Base-by-base conservation (phyloP, 2,113 vertebrate species). In the Pituophis catenifer region DNA sequence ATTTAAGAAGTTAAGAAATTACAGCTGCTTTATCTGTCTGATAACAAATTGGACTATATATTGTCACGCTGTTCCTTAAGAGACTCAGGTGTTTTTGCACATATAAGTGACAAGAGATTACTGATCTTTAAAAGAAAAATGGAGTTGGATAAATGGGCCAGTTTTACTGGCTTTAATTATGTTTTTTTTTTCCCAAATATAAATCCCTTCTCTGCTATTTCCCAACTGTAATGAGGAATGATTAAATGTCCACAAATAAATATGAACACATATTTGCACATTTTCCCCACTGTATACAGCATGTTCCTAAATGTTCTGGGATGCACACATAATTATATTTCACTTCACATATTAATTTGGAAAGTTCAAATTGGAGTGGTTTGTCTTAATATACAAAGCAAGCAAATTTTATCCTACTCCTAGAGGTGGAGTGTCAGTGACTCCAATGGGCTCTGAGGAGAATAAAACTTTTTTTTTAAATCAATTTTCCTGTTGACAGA, bases 1-100 rank as follows among this genome's bases (percentile, higher is more conserved):
- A 93, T 94, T 0, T 95, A 99, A 98, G 97, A 97, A 0, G 97
- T 99, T 95, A 97, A 96, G 87, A 97, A 97, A 38, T 96, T 98
- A 88, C 97, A 98, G 95, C 98, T 98, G 95, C 98, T 99, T 90
- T 98, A 98, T 54, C 96, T 99, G 62, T 98, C 98, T 0, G 96
- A 98, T 58, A 99, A 98, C 94, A 95, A 97, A 87, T 96, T 99
- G 93, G 97, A 98, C 33, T 96, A 97, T 1, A 97, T 1, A 95
- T 98, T 59, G 98, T 98, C 0, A 92, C 90, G 0, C 97, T 98
- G 1, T 97, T 98, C 53, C 98, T 98, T 0, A 95, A 97, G 53
- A 98, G 96, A 94, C 97, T 99, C 87, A 96, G 97, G 88, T 97
- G 96, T 19, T 19, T 0, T 96, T 99, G 62, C 98, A 99, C 93